Base-by-base conservation (phyloP, 2,797 vertebrate species). In the Discoglossus pictus region DNA sequence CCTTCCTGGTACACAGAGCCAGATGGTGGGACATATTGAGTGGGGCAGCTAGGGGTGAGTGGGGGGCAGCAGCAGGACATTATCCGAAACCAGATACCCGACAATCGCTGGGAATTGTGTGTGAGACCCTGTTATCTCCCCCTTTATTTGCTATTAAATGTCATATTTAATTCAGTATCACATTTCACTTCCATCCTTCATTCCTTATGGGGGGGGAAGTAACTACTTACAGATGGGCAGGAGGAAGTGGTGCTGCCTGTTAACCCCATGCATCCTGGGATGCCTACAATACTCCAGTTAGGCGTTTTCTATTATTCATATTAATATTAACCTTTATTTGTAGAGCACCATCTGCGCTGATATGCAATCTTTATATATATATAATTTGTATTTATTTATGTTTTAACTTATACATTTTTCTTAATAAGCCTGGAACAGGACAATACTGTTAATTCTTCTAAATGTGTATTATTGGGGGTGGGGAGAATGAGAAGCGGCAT, bases 1-100 rank as follows among this genome's bases (percentile, higher is more conserved):
- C 35, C 39, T 65, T 76, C 48, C 25, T 74, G 40, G 25, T 47
- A 76, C 39, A 61, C 43, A 27, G 75, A 54, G 74, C 73, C 79
- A 80, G 65, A 72, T 79, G 79, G 76, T 65, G 0, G 2, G 76
- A 73, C 75, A 82, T 77, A 74, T 82, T 80, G 78, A 79, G 78
- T 63, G 56, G 63, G 65, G 68, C 1, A 12, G 74, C 67, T 63
- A 71, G 53, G 60, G 73, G 74, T n/a, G 0, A 71, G 42, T 55
- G n/a, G 21, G 72, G 80, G 58, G 43, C 51, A 63, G 52, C 21
- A 50, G 23, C 35, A 63, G 60, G 64, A 63, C 46, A 44, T 74
- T 70, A 76, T 17, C 4, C 13, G 78, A 81, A 81, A 79, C 36
- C 15, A 58, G 73, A 80, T 72, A 68, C 64, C 7, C 39, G 43